A percentile compares a stretch with the other conserved stretches of the same genome.
These are phyloP conservation scores for Tachina lurida DNA, from an alignment of 2,888 invertebrate genomes.

Conservation along the genomic window DNA sequence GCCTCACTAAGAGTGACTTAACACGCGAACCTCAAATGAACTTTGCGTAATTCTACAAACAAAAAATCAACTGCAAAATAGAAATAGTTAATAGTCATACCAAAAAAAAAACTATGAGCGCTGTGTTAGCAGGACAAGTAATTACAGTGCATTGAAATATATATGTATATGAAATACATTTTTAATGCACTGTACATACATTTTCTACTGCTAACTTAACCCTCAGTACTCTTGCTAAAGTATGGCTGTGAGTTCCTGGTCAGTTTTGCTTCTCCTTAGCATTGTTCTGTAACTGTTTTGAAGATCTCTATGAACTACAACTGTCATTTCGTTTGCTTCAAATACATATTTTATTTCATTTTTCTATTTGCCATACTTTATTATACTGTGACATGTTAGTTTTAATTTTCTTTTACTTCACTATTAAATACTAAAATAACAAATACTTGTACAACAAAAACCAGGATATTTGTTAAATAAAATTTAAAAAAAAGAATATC, in stretches of 20 bases:
- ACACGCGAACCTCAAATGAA: background rate
- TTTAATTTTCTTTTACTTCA: conserved; percentile 16
- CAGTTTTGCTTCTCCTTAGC: too few relatives aligned
- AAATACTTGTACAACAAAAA: conserved; percentile 25
- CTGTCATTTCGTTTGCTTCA: background rate
- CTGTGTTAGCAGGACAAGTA: too few relatives aligned
- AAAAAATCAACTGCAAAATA: background rate
- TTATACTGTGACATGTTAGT: conserved; percentile 24
- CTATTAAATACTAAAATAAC: conserved; percentile 20
- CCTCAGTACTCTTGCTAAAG: too few relatives aligned
- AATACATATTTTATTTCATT: background rate
- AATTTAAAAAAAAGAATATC: conserved; percentile 1
- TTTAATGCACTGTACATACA: too few relatives aligned
- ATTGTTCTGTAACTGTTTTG: too few relatives aligned
- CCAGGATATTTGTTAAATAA: conserved; percentile 28
- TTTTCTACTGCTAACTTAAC: too few relatives aligned
- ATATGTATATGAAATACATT: too few relatives aligned
- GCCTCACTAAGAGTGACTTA: background rate
- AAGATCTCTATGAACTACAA: background rate
- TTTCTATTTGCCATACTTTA: background rate
- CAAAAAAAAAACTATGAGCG: too few relatives aligned
- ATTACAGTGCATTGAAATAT: too few relatives aligned
- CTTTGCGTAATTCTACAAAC: background rate
- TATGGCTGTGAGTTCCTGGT: too few relatives aligned
- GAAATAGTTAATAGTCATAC: too few relatives aligned